phyloP scores from a whole-genome alignment of 2,888 invertebrate species.

The Hesperia comma region DNA sequence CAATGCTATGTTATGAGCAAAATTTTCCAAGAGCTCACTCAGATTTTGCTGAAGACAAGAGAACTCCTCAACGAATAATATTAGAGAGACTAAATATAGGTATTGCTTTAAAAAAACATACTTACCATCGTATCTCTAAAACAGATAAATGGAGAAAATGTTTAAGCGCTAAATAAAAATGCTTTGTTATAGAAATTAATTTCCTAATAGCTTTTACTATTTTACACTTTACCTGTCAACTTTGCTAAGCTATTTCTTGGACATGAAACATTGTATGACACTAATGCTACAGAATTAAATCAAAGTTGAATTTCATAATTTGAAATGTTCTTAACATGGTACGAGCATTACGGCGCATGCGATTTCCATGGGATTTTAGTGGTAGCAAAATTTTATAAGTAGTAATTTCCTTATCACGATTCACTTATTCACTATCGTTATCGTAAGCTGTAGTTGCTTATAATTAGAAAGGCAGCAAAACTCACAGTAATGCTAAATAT shows the following conservation, averaged over 20 bases:
- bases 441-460: too few species aligned
- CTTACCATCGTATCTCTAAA: too few species aligned
- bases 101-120: too few species aligned
- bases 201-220: constrained; percentile 9
- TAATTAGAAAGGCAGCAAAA: too few species aligned
- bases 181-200: background rate
- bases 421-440: constrained; percentile 54
- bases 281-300: constrained; percentile 43
- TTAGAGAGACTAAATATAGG: too few species aligned
- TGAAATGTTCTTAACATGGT: constrained; percentile 42
- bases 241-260: background rate
- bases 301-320: constrained; percentile 50
- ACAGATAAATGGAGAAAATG: too few species aligned
- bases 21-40: too few species aligned
- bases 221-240: background rate
- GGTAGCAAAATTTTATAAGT: constrained; percentile 63
- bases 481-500: too few species aligned
- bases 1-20: too few species aligned
- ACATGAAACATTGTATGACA: constrained; percentile 9
- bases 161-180: background rate
- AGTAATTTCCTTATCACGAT: too few species aligned
- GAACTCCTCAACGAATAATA: too few species aligned
- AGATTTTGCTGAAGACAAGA: too few species aligned
- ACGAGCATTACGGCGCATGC: constrained; percentile 51
- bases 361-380: constrained; percentile 56